These are phyloP conservation scores for Periophthalmus magnuspinnatus DNA, from an alignment of 2,797 vertebrate species.

Conservation along the genomic window DNA sequence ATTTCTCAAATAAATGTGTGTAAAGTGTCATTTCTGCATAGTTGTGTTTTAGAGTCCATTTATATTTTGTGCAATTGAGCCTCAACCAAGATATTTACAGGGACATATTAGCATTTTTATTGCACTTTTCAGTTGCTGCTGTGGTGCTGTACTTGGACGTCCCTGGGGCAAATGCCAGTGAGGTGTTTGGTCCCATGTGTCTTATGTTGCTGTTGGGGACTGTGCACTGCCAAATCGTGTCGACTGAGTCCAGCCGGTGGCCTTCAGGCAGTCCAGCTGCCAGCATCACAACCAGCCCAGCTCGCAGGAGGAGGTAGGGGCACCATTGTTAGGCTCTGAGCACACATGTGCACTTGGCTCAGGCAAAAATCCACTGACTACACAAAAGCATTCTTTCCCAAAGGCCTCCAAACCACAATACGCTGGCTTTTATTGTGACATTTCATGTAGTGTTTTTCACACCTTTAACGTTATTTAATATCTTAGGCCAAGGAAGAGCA, in stretches of 20 bases:
- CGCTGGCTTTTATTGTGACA: constrained; percentile 1
- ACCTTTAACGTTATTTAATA: constrained; percentile 10
- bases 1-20: no score
- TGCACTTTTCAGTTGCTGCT: constrained; percentile 80
- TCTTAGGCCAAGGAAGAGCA: constrained; percentile 80
- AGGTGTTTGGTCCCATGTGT: constrained; percentile 90
- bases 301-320: constrained; percentile 85
- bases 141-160: constrained; percentile 84
- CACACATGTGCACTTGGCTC: constrained; percentile 26
- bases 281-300: constrained; percentile 76
- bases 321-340: constrained; percentile 46
- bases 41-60: neutral
- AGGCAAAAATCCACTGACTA: constrained; percentile 15
- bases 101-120: constrained; percentile 41
- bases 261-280: constrained; percentile 69
- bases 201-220: constrained; percentile 97
- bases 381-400: constrained; percentile 10
- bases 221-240: constrained; percentile 98
- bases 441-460: constrained; percentile 2
- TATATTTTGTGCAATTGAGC: neutral
- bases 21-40: neutral
- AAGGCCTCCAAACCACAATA: constrained; percentile 5
- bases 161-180: constrained; percentile 85
- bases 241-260: constrained; percentile 85
- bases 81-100: neutral